These are phyloP conservation scores for Entelurus aequoreus DNA, from an alignment of 2,113 vertebrate species.

Conservation along the genomic window DNA sequence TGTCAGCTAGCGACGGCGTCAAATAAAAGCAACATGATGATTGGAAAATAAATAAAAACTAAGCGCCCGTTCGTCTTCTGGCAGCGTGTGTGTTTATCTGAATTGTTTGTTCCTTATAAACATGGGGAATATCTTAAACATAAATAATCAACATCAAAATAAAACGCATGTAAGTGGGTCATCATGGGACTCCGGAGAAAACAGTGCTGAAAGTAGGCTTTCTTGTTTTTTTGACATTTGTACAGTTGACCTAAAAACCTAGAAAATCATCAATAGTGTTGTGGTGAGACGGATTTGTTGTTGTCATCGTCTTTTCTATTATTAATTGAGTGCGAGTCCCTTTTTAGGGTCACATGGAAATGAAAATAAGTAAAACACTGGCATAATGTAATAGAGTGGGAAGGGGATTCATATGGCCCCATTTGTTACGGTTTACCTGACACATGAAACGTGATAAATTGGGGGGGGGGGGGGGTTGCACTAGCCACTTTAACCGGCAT, in stretches of 20 bases:
- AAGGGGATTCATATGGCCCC: too few species aligned
- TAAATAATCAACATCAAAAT: constrained; percentile 47
- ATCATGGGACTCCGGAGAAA: constrained; percentile 55
- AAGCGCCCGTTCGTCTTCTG: constrained; percentile 1
- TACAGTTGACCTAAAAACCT: constrained; percentile 56
- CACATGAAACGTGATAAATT: too few species aligned
- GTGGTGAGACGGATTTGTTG: constrained; percentile 39
- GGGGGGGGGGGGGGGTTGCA: too few species aligned
- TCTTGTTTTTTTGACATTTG: constrained; percentile 50
- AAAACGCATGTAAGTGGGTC: constrained; percentile 56
- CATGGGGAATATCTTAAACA: constrained; percentile 29
- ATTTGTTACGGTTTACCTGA: too few species aligned
- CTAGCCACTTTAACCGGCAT: too few species aligned
- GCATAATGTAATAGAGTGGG: constrained; percentile 14
- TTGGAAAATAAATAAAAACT: constrained; percentile 25
- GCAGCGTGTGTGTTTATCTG: constrained; percentile 13
- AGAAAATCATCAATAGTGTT: constrained; percentile 47
- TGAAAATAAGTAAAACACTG: constrained; percentile 42
- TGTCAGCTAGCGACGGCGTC: constrained; percentile 41
- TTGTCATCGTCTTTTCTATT: constrained; percentile 50
- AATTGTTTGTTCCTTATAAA: constrained; percentile 32
- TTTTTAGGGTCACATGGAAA: constrained; percentile 58
- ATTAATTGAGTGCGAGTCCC: constrained; percentile 43
- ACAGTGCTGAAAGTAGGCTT: constrained; percentile 29
- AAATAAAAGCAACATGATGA: constrained; percentile 47